Percentiles rank a stretch among this genome's conserved stretches.
These are phyloP conservation scores for Clanis bilineata DNA, from an alignment of 2,888 invertebrate species.

Conservation along the genomic window DNA sequence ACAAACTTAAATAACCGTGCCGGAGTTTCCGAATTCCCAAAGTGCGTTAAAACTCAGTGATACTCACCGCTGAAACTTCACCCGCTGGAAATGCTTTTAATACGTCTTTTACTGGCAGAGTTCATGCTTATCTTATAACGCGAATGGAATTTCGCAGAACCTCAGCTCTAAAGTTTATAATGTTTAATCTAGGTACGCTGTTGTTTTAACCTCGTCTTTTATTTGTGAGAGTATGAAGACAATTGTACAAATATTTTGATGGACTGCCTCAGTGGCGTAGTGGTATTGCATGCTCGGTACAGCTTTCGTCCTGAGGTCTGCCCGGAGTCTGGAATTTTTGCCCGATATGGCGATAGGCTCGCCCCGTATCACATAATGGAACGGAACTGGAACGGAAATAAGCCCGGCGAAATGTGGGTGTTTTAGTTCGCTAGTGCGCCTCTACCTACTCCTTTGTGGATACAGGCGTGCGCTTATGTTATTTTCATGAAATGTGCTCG, in stretches of 20 bases:
- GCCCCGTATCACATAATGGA: no score
- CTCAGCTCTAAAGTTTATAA: slow-evolving; percentile 35
- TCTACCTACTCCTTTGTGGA: no score
- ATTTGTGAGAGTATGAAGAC: neutral
- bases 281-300: no score
- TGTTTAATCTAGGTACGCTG: slow-evolving; percentile 24
- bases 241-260: neutral
- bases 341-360: no score
- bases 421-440: no score
- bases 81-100: slow-evolving; percentile 44
- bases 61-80: slow-evolving; percentile 28
- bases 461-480: no score
- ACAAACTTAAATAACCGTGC: slow-evolving; percentile 51
- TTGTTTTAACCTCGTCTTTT: neutral
- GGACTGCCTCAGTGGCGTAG: no score
- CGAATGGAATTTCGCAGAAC: slow-evolving; percentile 48
- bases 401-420: no score
- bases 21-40: slow-evolving; percentile 39
- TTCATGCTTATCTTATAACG: slow-evolving; percentile 48
- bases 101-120: slow-evolving; percentile 50
- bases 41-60: slow-evolving; percentile 41
- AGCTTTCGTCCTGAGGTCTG: no score
- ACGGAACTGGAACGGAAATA: no score
- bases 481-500: no score
- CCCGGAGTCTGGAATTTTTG: no score